Base-by-base conservation (phyloP, 2,888 invertebrate genomes). In the Pharmacophagus antenor region DNA sequence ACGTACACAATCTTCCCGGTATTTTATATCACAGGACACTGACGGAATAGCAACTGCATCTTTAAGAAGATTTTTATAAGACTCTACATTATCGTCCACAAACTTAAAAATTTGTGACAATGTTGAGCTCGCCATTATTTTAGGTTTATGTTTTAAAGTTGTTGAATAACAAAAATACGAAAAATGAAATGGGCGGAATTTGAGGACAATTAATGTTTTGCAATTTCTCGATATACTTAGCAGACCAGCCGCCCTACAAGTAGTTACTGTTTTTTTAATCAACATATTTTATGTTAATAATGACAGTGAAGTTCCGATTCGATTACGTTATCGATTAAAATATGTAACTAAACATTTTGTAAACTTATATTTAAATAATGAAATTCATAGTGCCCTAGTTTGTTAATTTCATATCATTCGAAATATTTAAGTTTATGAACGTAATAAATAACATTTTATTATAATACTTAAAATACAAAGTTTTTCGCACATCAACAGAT, bases 21-120 rank as follows among this genome's bases (percentile, higher is more conserved):
- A 93, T 62, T 96, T 95, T 3, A 95, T 93, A 94, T 96, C 97
- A 74, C 97, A 95, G 22, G 99, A 99, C n/a, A 99, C 98, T 5
- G 98, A 98, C 70, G 95, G 95, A 74, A 99, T 99, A 2, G 95
- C 96, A 23, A 99, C 98, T 1, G 95, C 96, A 74, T 97, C 96
- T 58, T 93, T 92, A 60, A 99, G 89, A 63, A 94, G 93, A 51
- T 94, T 88, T 63, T 99, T 95, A 78, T 96, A 99, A 56, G 92
- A 91, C 2, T 84, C 79, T 74, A 95, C 93, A 78, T 98, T 94
- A 51, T 92, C 85, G 74, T 98, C 98, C 62, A 99, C 94, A 73
- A 94, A 93, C 48, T 96, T 96, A 70, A 91, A 91, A 64, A 91
- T 70, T 67, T 85, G 79, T 22, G 88, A 80, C 62, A 88, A 78